These are phyloP conservation scores for Ceratitis capitata DNA, from an alignment of 1,140 invertebrate species.

Conservation along the genomic window DNA sequence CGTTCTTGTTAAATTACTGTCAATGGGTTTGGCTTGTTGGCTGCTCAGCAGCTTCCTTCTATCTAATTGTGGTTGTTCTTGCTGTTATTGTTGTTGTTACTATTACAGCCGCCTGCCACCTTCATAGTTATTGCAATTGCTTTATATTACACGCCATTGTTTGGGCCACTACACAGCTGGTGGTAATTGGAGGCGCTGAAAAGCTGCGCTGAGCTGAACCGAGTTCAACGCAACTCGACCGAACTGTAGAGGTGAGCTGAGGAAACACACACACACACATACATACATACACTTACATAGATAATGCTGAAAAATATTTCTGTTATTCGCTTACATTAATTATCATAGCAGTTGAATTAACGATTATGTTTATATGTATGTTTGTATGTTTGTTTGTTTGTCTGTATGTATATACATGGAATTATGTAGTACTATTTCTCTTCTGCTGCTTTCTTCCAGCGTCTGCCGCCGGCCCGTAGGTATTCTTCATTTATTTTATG, in stretches of 20 bases:
- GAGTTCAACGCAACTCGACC: too few species aligned
- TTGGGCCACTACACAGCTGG: not conserved
- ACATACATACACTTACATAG: too few species aligned
- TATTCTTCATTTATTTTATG: not conserved
- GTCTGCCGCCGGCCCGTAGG: too few species aligned
- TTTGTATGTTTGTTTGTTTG: too few species aligned
- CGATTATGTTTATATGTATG: slow-evolving; percentile 5
- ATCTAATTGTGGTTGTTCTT: not conserved
- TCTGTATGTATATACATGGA: too few species aligned
- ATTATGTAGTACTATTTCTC: too few species aligned
- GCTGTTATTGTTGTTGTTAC: not conserved
- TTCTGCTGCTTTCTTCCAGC: too few species aligned
- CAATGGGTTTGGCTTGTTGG: slow-evolving; percentile 4
- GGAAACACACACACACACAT: too few species aligned
- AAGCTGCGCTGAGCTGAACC: not conserved
- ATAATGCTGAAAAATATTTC: not conserved
- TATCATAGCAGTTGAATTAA: slow-evolving; percentile 29
- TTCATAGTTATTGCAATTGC: too few species aligned
- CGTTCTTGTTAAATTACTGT: not conserved
- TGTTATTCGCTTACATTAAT: slow-evolving; percentile 22
- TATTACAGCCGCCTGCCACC: not conserved
- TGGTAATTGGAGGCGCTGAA: slow-evolving; percentile 26
- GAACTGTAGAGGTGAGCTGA: too few species aligned
- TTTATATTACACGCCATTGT: too few species aligned
- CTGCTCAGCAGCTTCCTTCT: not conserved